Base-by-base conservation (phyloP, 2,113 vertebrate genomes). In the Campylomormyrus tamandua region DNA sequence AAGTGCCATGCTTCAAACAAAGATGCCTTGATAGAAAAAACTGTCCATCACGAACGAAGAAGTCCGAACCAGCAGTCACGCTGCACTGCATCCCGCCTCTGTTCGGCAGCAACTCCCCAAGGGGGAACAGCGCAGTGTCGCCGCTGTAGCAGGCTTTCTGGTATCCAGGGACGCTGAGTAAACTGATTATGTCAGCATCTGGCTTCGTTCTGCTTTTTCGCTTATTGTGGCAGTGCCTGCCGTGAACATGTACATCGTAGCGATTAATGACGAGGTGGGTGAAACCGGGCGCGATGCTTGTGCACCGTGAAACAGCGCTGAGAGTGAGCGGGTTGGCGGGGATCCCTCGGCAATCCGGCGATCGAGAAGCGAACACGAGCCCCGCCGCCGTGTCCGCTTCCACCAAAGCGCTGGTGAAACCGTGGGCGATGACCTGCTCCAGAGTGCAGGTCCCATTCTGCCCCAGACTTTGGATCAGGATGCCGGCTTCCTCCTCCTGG, bases 221-320 rank as follows among this genome's bases (percentile, higher is more conserved):
- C 90, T 42, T 94, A 89, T 85, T 93, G 24, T 90, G 92, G 88
- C 96, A 97, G 92, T 94, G 93, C 86, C 90, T 94, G 9, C 96
- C 96, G 89, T 95, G 94, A 0, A 96, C 93, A 48, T 95, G 93
- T 53, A 97, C 94, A 49, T 95, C 92, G 87, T 95, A 96, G 87
- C 91, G 95, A 87, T 92, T 93, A 90, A 93, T 94, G 90, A 95
- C 52, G 52, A 96, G 95, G 90, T 96, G 95, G 48, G 91, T 93
- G 91, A 91, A 91, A 90, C 96, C 96, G 91, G 95, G 94, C 13
- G 70, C 90, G 85, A 95, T 93, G 13, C 93, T 94, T 24, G 19
- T 10, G 87, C 87, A 88, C 27, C 53, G 87, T 8, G 7, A 8
- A 10, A 21, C 52, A 62, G 53, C 21, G 94, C 93, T 94, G 86